Evolutionary conservation across 2,113 vertebrate species (phyloP).

Genomic region (Cygnus atratus): DNA sequence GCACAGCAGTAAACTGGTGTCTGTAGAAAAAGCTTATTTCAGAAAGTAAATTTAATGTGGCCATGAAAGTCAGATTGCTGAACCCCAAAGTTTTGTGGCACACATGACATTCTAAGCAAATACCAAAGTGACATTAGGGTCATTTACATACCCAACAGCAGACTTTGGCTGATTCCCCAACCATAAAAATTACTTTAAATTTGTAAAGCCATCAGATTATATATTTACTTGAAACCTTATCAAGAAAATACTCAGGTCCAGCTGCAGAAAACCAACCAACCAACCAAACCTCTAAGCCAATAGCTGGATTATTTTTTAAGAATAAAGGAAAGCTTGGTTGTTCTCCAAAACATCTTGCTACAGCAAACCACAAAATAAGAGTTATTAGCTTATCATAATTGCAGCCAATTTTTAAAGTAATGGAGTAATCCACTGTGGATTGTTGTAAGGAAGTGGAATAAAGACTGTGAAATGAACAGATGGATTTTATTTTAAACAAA

Average conservation of each 20-base stretch:
- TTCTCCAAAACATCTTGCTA: conserved; percentile 61
- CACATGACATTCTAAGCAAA: conserved; percentile 30
- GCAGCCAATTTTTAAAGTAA: conserved; percentile 73
- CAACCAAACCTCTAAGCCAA: background rate
- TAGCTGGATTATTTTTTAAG: conserved; percentile 4
- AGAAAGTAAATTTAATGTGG: background rate
- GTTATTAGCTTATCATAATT: conserved; percentile 73
- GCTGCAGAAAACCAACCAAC: background rate
- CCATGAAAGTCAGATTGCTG: conserved; percentile 13
- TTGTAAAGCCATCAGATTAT: conserved; percentile 6
- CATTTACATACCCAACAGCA: background rate
- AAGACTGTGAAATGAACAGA: conserved; percentile 75
- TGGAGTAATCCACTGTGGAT: conserved; percentile 68
- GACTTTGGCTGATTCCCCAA: background rate
- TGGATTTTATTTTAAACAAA: conserved; percentile 79
- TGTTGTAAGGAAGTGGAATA: conserved; percentile 72
- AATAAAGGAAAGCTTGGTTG: conserved; percentile 29
- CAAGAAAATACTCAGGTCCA: background rate
- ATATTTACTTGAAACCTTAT: conserved; percentile 19
- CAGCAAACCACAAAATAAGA: conserved; percentile 73
- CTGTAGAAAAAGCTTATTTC: conserved; percentile 24
- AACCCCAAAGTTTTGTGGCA: conserved; percentile 46
- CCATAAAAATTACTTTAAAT: background rate
- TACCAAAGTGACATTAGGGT: conserved; percentile 4
- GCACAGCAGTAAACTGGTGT: conserved; percentile 10